Evolutionary conservation across 2,113 vertebrate genomes (phyloP).

Genomic region (Trematocara zebra): DNA sequence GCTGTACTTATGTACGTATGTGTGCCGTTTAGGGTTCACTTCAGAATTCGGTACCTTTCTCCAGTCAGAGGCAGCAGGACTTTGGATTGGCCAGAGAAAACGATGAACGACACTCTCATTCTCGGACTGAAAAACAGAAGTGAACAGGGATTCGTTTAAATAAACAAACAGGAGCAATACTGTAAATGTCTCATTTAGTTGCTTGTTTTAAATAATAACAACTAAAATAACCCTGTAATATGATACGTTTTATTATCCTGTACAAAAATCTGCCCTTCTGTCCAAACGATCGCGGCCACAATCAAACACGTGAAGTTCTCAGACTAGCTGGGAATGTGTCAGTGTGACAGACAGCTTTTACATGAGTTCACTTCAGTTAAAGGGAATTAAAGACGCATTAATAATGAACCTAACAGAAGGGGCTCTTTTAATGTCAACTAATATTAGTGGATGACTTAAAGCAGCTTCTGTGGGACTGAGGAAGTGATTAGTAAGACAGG

Average conservation of each 20-base stretch:
- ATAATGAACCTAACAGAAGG: conserved; percentile 8
- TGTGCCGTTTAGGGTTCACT: neutral
- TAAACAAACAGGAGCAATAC: neutral
- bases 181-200: neutral
- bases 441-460: conserved; percentile 46
- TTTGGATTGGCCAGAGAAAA: conserved; percentile 82
- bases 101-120: conserved; percentile 91
- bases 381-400: neutral
- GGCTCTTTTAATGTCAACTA: conserved; percentile 17
- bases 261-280: neutral
- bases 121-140: conserved; percentile 76
- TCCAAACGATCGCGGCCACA: neutral
- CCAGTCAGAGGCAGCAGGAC: conserved; percentile 86
- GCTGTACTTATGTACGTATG: neutral
- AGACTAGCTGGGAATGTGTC: neutral
- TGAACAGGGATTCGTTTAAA: accelerated
- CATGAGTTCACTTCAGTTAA: neutral
- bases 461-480: neutral
- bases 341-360: neutral
- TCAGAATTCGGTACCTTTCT: conserved; percentile 79
- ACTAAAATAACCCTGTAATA: neutral
- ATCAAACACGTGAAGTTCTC: neutral
- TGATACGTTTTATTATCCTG: accelerated
- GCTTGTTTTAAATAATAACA: neutral
- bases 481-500: conserved; percentile 56